phyloP scores from a whole-genome alignment of 2,113 vertebrate species.

The Centrocercus urophasianus region DNA sequence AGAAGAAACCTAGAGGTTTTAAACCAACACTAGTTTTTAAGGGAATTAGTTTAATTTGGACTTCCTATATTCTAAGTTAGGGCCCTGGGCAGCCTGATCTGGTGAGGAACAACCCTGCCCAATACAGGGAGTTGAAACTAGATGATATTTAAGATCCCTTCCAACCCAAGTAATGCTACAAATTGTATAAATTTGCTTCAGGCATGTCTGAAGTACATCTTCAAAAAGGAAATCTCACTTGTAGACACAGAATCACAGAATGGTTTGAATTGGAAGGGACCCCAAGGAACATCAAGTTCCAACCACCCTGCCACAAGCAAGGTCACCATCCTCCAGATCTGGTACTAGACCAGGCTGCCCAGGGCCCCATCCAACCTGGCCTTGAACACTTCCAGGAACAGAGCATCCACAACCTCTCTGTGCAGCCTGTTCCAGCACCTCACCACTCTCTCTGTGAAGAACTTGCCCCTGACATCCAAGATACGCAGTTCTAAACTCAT shows the following conservation, averaged over 20 bases:
- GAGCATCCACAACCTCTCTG: too few species aligned
- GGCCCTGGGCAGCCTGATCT: background rate
- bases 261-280: too few species aligned
- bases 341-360: too few species aligned
- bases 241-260: background rate
- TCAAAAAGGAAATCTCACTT: background rate
- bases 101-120: background rate
- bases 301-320: too few species aligned
- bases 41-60: background rate
- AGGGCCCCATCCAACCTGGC: too few species aligned
- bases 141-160: background rate
- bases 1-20: background rate
- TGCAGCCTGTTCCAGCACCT: too few species aligned
- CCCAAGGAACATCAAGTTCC: too few species aligned
- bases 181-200: background rate
- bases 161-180: background rate
- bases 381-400: too few species aligned
- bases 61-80: background rate
- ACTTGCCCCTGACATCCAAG: too few species aligned
- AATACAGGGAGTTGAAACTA: background rate
- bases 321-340: too few species aligned
- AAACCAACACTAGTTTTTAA: background rate
- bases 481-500: background rate
- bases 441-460: too few species aligned
- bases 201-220: background rate